Evolutionary conservation across 2,888 invertebrate genomes (phyloP).

Genomic region (Scaptomyza tumidula): DNA sequence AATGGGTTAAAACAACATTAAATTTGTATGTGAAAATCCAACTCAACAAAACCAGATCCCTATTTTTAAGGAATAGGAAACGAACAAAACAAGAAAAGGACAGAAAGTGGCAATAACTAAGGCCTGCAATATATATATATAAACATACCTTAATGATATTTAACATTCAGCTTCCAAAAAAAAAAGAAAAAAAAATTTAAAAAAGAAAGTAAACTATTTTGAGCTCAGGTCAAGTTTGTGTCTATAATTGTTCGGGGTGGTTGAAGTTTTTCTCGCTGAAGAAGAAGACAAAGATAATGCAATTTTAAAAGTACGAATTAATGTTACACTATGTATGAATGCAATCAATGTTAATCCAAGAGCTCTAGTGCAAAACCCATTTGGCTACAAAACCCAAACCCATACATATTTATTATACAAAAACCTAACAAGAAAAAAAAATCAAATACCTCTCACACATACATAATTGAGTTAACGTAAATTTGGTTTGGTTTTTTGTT

Average conservation of each 20-base stretch:
- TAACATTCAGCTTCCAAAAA: constrained; percentile 45
- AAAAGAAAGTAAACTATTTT: constrained; percentile 12
- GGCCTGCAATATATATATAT: neutral
- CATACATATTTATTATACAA: constrained; percentile 37
- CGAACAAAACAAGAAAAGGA: neutral
- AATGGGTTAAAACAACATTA: no score
- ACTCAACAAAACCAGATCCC: constrained; percentile 1
- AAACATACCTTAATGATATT: constrained; percentile 32
- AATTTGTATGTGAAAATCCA: no score
- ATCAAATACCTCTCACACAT: constrained; percentile 40
- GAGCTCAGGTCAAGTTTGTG: constrained; percentile 52
- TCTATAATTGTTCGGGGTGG: constrained; percentile 11
- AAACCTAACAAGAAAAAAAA: neutral
- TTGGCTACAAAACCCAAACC: constrained; percentile 27
- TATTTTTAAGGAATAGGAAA: neutral
- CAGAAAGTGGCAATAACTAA: neutral
- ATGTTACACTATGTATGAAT: constrained; percentile 37
- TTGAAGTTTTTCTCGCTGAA: neutral
- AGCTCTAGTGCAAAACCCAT: constrained; percentile 38
- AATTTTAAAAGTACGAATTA: constrained; percentile 15
- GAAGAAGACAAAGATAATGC: constrained; percentile 5
- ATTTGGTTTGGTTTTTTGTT: constrained; percentile 11
- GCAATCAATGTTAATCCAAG: constrained; percentile 49
- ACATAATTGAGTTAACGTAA: constrained; percentile 3
- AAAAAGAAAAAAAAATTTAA: constrained; percentile 13